Evolutionary conservation across 2,888 invertebrate genomes (phyloP).

Genomic region (Dendrolimus pini): DNA sequence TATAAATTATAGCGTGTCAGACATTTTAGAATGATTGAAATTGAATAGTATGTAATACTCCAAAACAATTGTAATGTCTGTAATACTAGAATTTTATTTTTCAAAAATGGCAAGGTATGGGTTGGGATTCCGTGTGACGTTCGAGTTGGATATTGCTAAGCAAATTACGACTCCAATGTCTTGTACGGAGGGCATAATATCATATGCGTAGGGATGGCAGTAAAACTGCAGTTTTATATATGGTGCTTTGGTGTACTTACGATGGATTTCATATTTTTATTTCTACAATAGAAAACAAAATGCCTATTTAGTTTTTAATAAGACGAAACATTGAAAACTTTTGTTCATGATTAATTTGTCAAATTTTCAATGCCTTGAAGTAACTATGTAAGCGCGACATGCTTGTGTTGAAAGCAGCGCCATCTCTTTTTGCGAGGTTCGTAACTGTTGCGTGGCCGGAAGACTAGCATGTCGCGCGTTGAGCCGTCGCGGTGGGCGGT

Average conservation of each 20-base stretch:
- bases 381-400: conserved; percentile 46
- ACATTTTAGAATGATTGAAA: neutral
- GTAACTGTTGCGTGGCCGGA: conserved; percentile 14
- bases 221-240: conserved; percentile 50
- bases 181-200: conserved; percentile 33
- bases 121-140: conserved; percentile 22
- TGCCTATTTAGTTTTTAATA: conserved; percentile 58
- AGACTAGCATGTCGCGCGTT: conserved; percentile 24
- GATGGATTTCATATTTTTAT: conserved; percentile 59
- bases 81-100: conserved; percentile 16
- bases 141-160: conserved; percentile 22
- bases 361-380: conserved; percentile 31
- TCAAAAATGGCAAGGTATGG: conserved; percentile 19
- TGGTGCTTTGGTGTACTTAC: conserved; percentile 74
- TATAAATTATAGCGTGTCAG: too few species aligned
- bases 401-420: conserved; percentile 7
- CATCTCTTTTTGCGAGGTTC: neutral
- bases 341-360: conserved; percentile 24
- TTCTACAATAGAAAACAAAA: conserved; percentile 42
- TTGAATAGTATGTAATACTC: conserved; percentile 3
- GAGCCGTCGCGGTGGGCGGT: conserved; percentile 25
- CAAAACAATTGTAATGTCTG: conserved; percentile 1
- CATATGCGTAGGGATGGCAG: conserved; percentile 46
- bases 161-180: conserved; percentile 16
- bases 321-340: conserved; percentile 20